Evolutionary conservation across 1,140 invertebrate genomes (phyloP).

Genomic region (Scaptomyza pallida): DNA sequence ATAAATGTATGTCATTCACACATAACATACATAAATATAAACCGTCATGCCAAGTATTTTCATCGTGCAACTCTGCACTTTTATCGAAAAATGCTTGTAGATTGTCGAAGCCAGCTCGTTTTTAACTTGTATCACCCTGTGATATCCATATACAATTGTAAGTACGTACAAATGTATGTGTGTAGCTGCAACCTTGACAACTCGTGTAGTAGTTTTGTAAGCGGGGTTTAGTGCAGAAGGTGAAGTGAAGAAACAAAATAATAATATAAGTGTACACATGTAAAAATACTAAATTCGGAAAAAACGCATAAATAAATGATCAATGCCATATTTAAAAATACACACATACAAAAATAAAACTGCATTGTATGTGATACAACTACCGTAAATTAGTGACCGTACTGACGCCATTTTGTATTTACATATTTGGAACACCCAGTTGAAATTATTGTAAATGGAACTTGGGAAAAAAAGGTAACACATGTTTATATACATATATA

Average conservation of each 20-base stretch:
- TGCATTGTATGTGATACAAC: conserved; percentile 29
- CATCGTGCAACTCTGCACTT: conserved; percentile 3
- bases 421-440: conserved; percentile 43
- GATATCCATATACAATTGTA: conserved; percentile 12
- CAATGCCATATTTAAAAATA: conserved; percentile 24
- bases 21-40: not conserved
- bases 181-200: conserved; percentile 44
- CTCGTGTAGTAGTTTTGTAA: conserved; percentile 40
- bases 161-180: conserved; percentile 21
- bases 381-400: conserved; percentile 41
- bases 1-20: not conserved
- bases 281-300: conserved; percentile 20
- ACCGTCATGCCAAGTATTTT: not conserved
- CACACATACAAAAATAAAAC: conserved; percentile 13
- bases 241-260: conserved; percentile 38
- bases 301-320: conserved; percentile 9
- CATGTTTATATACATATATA: conserved; percentile 13
- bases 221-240: conserved; percentile 43
- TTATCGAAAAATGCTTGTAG: conserved; percentile 1
- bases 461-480: conserved; percentile 71
- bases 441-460: conserved; percentile 66
- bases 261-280: conserved; percentile 15
- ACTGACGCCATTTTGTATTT: conserved; percentile 67
- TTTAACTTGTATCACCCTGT: conserved; percentile 30
- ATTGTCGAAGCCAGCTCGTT: not conserved